Evolutionary conservation across 2,797 vertebrate species (phyloP), one percentile per base, ranked within the genome.

Genomic region (Channallabes apus): DNA sequence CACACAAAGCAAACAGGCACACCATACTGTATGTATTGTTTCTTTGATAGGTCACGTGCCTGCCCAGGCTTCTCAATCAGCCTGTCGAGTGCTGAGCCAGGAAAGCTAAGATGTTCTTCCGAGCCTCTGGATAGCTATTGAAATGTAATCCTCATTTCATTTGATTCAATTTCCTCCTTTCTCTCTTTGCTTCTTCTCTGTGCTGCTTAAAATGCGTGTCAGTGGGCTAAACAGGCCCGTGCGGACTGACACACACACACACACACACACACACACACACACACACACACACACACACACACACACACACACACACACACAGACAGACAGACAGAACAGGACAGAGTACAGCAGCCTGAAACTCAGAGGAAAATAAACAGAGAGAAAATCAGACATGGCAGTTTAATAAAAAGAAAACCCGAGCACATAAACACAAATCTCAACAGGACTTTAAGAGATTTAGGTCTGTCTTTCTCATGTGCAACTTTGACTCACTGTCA

Each of bases 341-440:
- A 72, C 68, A 80, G 64, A 68, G 35, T 20, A 32, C 72, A 67
- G 83, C n/a, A 78, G 62, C 77, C 35, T 81, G 80, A 58, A 51
- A 80, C 11, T 9, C 41, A 18, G 80, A 78, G 69, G 73, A 67
- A 80, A 73, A 41, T 27, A 56, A 56, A 8, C 69, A 7, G 41
- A 51, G 41, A 51, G 41, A 73, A 81, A 41, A 54, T 27, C 51
- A 85, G 35, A 84, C 17, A 41, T 67, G 68, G 68, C 27, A 12
- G 56, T 51, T 62, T 65, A 51, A 68, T 61, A 68, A 77, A 86
- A 67, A 82, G 46, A n/a, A 15, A 59, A 68, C 59, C 46, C 38
- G 67, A 83, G 59, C 24, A 61, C 51, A 79, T 62, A 14, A 82
- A 86, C 62, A 73, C 64, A 46, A 62, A 59, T 59, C n/a, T 58